phyloP scores from a whole-genome alignment of 1,140 invertebrate species.

The Phymastichus coffea region DNA sequence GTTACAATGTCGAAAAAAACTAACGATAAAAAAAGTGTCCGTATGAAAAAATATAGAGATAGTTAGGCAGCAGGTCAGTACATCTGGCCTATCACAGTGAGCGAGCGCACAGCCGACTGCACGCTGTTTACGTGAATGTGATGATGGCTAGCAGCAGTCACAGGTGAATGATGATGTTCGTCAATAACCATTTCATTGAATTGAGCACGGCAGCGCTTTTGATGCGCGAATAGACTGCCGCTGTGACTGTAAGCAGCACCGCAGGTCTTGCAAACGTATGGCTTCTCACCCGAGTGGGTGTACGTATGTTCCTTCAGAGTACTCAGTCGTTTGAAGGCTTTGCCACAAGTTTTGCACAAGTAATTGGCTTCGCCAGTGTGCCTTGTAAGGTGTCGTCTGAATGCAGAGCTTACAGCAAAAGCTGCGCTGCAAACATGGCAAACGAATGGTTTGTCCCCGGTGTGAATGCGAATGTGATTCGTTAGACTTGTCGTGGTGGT shows the following conservation, averaged over 20 bases:
- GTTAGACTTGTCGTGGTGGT: constrained; percentile 54
- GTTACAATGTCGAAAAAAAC: no score
- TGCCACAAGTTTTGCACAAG: constrained; percentile 64
- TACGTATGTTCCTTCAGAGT: constrained; percentile 61
- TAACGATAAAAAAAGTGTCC: no score
- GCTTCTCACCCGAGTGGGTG: constrained; percentile 61
- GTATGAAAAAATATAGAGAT: no score
- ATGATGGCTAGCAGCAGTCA: no score
- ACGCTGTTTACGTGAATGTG: constrained; percentile 54
- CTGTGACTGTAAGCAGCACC: constrained; percentile 57
- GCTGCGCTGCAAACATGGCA: constrained; percentile 56
- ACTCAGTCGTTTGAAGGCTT: constrained; percentile 64
- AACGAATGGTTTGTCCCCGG: constrained; percentile 53
- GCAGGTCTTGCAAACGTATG: constrained; percentile 61
- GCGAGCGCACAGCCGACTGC: constrained; percentile 48
- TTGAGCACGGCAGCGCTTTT: constrained; percentile 53
- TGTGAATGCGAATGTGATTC: constrained; percentile 55
- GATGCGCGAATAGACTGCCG: constrained; percentile 56
- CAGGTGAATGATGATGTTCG: constrained; percentile 42
- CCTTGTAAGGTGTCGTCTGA: constrained; percentile 59
- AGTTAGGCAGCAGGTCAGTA: constrained; percentile 45
- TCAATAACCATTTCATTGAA: constrained; percentile 48
- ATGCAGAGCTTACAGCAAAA: constrained; percentile 54
- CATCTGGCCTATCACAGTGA: constrained; percentile 53
- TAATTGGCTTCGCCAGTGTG: constrained; percentile 64